Evolutionary conservation across 2,797 vertebrate species (phyloP).

Genomic region (Danio tinwini): DNA sequence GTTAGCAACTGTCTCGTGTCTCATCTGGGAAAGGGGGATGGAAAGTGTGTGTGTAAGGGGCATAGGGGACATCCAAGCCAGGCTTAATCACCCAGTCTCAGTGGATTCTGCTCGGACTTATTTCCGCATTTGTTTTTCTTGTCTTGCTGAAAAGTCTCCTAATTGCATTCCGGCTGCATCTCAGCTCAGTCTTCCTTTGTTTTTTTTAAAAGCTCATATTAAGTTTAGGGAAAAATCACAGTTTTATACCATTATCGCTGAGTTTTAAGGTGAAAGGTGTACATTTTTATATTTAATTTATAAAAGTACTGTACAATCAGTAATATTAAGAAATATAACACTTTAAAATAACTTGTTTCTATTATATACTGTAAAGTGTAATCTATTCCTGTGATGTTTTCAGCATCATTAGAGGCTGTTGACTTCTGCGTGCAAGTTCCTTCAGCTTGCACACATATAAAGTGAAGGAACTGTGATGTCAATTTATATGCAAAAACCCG

Average conservation of each 20-base stretch:
- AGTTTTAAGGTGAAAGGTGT: background rate
- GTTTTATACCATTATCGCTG: background rate
- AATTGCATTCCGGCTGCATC: conserved; percentile 72
- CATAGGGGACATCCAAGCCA: conserved; percentile 71
- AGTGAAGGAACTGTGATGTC: too few species aligned
- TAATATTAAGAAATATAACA: too few species aligned
- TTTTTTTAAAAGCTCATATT: conserved; percentile 5
- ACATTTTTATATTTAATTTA: background rate
- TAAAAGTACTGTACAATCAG: background rate
- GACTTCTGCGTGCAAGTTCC: too few species aligned
- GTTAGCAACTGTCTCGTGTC: conserved; percentile 47
- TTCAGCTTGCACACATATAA: too few species aligned
- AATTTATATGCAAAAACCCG: too few species aligned
- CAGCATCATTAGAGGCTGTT: too few species aligned
- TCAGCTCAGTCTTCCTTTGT: conserved; percentile 58
- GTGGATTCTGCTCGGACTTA: conserved; percentile 75
- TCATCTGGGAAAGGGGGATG: conserved; percentile 36
- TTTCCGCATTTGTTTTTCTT: conserved; percentile 74
- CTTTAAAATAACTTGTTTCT: too few species aligned
- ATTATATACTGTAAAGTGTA: background rate
- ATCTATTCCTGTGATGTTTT: background rate
- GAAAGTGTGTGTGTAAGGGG: conserved; percentile 16
- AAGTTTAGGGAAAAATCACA: background rate
- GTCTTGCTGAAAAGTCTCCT: conserved; percentile 71
- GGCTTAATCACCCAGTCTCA: conserved; percentile 75